Evolutionary conservation across 2,797 vertebrate species (phyloP), one percentile per base, ranked within the genome.

Genomic region (Argentina silus): DNA sequence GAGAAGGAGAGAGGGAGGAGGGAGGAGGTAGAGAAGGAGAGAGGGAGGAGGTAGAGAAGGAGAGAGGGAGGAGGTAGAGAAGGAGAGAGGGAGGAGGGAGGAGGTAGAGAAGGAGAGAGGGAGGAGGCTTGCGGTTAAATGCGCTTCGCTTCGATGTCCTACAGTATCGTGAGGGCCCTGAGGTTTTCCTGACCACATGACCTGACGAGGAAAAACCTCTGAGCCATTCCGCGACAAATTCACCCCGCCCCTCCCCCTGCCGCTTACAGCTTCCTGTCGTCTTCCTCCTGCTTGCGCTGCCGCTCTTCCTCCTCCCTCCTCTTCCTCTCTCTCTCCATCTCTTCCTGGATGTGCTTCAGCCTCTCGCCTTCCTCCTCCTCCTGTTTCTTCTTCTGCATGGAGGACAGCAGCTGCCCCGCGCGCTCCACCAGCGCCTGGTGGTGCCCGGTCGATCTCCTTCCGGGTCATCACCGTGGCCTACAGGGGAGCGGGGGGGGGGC

Each of bases 381-480:
- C 77, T 98, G 96, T 23, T 97, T 99, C 82, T 95, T 98, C 87
- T 96, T 97, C 81, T 99, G 97, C 86, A 99, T 91, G 0, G 96
- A 95, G 79, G 89, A 92, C 27, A 99, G 95, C 61, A 99, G 96
- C 56, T 95, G 91, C 85, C 97, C 96, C 0, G 96, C 97, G 78
- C 95, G 94, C 81, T 92, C 96, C 74, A 99, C 96, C 73, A 99
- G 90, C 3, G 89, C 86, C 21, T 96, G 95, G 53, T 99, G 96
- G 81, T 98, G n/a, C 96, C 0, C 85, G 89, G 82, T 98, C 96
- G 36, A 99, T 98, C 82, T 98, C 93, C 27, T 95, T 93, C 70
- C 96, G 89, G 59, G 93, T 96, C 97, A 99, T 98, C 80, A 94
- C 57, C 1, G 92, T 95, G 43, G 87, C 86, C 98, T 99, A n/a